Conservation (phyloP, 2,888 invertebrate species). For the Gari tellinella region DNA sequence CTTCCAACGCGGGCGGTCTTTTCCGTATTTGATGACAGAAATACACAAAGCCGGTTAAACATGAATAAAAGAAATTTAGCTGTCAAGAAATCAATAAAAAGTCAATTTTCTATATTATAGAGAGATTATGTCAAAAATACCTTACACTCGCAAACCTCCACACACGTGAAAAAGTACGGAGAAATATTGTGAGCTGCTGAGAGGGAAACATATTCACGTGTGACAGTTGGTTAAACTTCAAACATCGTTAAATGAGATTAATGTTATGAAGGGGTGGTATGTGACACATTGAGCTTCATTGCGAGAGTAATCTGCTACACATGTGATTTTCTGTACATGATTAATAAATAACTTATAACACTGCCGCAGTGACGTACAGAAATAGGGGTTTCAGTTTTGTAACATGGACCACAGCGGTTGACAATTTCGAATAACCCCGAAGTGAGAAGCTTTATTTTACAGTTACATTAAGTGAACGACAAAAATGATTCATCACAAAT, state of each 20-base stretch:
- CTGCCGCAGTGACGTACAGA: too few relatives aligned
- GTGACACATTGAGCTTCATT: too few relatives aligned
- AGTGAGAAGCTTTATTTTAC: too few relatives aligned
- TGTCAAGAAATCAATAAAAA: conserved; percentile 42
- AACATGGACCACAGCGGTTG: too few relatives aligned
- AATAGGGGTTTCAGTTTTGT: too few relatives aligned
- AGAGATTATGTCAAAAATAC: conserved; percentile 29
- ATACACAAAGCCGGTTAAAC: conserved; percentile 26
- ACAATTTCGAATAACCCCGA: too few relatives aligned
- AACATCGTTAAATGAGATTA: conserved; percentile 21
- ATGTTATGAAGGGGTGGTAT: neutral
- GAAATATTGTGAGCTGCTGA: conserved; percentile 21
- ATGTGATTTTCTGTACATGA: too few relatives aligned
- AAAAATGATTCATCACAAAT: too few relatives aligned
- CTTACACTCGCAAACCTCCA: conserved; percentile 12
- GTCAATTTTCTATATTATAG: conserved; percentile 32
- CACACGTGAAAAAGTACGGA: conserved; percentile 3
- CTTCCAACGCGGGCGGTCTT: conserved; percentile 20
- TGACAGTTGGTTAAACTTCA: conserved; percentile 25
- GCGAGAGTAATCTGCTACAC: too few relatives aligned
- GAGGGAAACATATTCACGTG: conserved; percentile 4
- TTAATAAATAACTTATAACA: too few relatives aligned
- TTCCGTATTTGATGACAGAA: conserved; percentile 46
- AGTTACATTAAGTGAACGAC: too few relatives aligned
- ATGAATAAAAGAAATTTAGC: conserved; percentile 40